Base-by-base conservation (phyloP, 2,888 invertebrate species). In the Callyntrura sp. region DNA sequence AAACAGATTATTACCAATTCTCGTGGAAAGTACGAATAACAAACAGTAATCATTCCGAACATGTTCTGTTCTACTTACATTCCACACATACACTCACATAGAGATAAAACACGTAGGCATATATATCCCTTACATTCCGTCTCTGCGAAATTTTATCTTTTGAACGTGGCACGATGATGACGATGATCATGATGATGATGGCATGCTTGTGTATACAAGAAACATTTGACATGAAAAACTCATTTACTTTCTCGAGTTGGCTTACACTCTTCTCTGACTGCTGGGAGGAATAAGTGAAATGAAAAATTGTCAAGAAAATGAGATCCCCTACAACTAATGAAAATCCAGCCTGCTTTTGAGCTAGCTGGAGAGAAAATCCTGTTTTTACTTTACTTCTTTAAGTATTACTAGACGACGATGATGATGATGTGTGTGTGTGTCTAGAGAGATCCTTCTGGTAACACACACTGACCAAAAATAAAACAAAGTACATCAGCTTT, bases 281-380 rank as follows among this genome's bases (percentile, higher is more conserved):
- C 84, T 73, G 45, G 60, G 43, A 81, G 85, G 79, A 84, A 73
- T 73, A 85, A 90, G 48, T 51, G 70, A 73, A 90, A 90, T 90
- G 90, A 90, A 90, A 90, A 90, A 90, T 90, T 85, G 85, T 90
- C 85, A 82, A 85, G 85, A 25, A 90, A 90, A 90, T 90, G 90
- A 90, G 90, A 81, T 90, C 79, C 73, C 86, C 45, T 43, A 45
- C 48, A 89, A 85, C 90, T 90, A 90, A 90, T 85, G 90, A 86
- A 90, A 90, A 90, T 62, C 25, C 62, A 62, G 48, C 70, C 60
- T 88, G 60, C 57, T 81, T 48, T 70, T 65, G 48, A 45, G 76
- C 51, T 73, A 48, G 48, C 8, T 70, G 73, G 17, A 48, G 28
- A 14, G 48, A 25, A 48, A 65, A 65, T 25, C 85, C 23, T 55